These are phyloP conservation scores for Abrostola triplasia DNA, from an alignment of 2,888 invertebrate species.

Conservation along the genomic window DNA sequence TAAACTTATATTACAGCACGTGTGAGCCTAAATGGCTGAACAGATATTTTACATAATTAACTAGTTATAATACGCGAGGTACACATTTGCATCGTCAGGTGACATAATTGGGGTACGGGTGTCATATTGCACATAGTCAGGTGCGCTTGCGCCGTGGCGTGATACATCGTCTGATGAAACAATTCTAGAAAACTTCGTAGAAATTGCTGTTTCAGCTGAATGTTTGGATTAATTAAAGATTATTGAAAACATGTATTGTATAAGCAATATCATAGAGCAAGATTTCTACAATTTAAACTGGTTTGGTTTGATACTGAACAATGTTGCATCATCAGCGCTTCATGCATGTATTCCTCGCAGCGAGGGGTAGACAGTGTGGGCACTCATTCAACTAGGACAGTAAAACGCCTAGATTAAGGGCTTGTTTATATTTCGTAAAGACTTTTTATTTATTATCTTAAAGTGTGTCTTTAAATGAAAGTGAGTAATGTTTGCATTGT, in stretches of 20 bases:
- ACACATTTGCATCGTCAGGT: constrained; percentile 20
- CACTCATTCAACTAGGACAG: too few relatives aligned
- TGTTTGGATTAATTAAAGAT: neutral
- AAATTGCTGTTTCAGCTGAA: neutral
- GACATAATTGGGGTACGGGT: constrained; percentile 14
- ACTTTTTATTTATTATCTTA: too few relatives aligned
- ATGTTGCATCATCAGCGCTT: too few relatives aligned
- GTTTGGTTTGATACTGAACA: neutral
- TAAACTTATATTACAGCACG: too few relatives aligned
- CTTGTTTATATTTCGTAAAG: too few relatives aligned
- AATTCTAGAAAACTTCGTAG: neutral
- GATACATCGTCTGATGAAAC: neutral
- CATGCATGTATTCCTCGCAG: too few relatives aligned
- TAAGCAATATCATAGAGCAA: neutral
- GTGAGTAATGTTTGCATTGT: neutral
- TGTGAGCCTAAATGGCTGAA: neutral
- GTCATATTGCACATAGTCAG: constrained; percentile 24
- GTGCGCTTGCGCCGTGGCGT: constrained; percentile 16
- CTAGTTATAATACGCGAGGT: constrained; percentile 2
- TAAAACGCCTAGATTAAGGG: too few relatives aligned
- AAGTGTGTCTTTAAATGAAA: too few relatives aligned
- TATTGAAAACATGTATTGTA: neutral
- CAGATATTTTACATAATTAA: neutral
- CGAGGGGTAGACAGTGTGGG: too few relatives aligned
- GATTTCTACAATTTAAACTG: neutral